Evolutionary conservation across 2,888 invertebrate species (phyloP), one percentile per base, ranked within the genome.

Genomic region (Ephialtes manifestator): DNA sequence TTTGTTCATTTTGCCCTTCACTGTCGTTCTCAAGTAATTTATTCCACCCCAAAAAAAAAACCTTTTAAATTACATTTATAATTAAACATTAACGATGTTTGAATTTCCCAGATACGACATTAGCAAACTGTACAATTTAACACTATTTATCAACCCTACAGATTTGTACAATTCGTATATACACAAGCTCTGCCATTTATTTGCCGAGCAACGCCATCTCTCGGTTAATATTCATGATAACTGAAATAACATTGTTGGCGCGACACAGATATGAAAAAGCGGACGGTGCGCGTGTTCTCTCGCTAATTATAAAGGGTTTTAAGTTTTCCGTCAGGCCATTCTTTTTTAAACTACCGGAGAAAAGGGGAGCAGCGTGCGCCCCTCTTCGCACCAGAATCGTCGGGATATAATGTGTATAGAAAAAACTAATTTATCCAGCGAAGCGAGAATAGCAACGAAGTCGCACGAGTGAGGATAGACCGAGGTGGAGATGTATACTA

Each of bases 301-400:
- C 65, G 84, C 83, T 90, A 91, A 92, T 92, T 91, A 89, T 87
- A 87, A 92, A 89, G 89, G 88, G 88, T 88, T 89, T 82, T 74
- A 88, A 90, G 86, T 90, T 88, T 85, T 76, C 79, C 75, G 65
- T 83, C 79, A 84, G 74, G 86, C 87, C 89, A 90, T 91, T 90
- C 89, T 90, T 90, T 88, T 87, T 81, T 81, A 83, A 28, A 60
- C 75, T 81, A 70, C 65, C 75, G 60, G 43, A 18, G n/a, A 51
- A 39, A 39, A 18, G 46, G 43, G 35, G 84, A 85, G 75, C 5
- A 18, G 39, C 43, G 58, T 2, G 60, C 24, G 60, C 51, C 39
- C 51, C 84, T 84, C 82, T 87, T 83, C 82, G 81, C 78, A 77
- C 71, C 84, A 82, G 82, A 86, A 90, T 90, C 86, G 88, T 80